Conservation (phyloP, 2,888 invertebrate species). For the Cantharis rustica region DNA sequence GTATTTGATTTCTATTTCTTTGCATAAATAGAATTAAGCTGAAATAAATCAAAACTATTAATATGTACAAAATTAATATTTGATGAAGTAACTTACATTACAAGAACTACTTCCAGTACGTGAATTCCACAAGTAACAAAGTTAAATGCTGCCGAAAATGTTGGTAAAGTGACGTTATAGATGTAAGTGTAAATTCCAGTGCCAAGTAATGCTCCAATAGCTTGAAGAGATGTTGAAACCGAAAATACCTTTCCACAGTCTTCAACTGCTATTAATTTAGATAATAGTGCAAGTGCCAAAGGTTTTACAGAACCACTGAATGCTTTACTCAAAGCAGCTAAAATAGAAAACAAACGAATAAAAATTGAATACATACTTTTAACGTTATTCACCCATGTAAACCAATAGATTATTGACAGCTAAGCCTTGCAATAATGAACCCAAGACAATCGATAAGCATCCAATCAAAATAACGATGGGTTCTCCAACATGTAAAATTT, state of each 20-base stretch:
- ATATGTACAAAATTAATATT: background rate
- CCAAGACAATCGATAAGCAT: conserved; percentile 38
- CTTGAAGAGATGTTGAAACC: conserved; percentile 68
- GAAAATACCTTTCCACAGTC: conserved; percentile 70
- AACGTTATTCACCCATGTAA: conserved; percentile 56
- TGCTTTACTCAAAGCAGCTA: conserved; percentile 57
- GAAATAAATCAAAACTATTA: background rate
- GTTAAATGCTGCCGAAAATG: conserved; percentile 65
- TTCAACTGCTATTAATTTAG: conserved; percentile 63
- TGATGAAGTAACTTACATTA: conserved; percentile 57
- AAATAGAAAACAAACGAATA: background rate
- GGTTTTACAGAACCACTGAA: conserved; percentile 63
- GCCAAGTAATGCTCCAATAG: conserved; percentile 64
- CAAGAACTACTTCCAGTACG: conserved; percentile 54
- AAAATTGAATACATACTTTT: background rate
- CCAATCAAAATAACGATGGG: conserved; percentile 54
- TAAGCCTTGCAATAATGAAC: conserved; percentile 48
- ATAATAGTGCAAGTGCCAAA: conserved; percentile 63
- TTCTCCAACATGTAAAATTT: conserved; percentile 56
- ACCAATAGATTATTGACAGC: conserved; percentile 58
- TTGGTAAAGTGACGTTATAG: conserved; percentile 63
- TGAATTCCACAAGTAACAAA: conserved; percentile 60
- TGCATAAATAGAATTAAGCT: conserved; percentile 8
- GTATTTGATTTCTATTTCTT: background rate
- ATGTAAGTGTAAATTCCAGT: conserved; percentile 68